Conservation (phyloP, 2,113 vertebrate genomes). For the Pachycephala philippinensis region DNA sequence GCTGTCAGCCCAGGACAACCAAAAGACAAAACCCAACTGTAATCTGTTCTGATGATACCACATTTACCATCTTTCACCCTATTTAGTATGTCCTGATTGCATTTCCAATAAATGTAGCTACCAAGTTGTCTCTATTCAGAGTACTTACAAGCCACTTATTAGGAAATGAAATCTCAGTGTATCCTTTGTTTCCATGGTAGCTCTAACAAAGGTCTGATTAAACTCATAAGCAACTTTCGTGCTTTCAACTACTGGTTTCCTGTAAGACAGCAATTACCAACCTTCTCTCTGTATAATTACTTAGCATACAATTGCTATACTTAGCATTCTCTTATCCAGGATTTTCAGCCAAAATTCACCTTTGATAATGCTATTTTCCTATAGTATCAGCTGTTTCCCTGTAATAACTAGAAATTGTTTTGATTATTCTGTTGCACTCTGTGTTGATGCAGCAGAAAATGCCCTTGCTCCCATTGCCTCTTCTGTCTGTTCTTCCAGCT, state of each 20-base stretch:
- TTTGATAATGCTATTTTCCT: not conserved
- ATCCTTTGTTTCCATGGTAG: conserved; percentile 49
- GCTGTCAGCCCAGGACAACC: conserved; percentile 3
- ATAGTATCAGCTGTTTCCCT: not conserved
- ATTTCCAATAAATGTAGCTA: conserved; percentile 39
- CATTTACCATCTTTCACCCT: conserved; percentile 3
- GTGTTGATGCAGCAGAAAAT: not conserved
- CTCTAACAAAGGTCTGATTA: conserved; percentile 20
- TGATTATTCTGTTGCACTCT: not conserved
- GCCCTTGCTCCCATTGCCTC: not conserved
- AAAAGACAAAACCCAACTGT: conserved; percentile 1
- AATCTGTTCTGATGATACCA: conserved; percentile 15
- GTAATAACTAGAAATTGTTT: not conserved
- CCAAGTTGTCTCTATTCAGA: conserved; percentile 43
- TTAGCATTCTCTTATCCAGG: not conserved
- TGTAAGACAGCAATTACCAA: conserved; percentile 15
- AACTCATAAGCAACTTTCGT: conserved; percentile 17
- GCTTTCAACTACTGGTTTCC: conserved; percentile 19
- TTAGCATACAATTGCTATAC: not conserved
- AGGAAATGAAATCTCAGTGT: conserved; percentile 39
- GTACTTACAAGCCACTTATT: conserved; percentile 29
- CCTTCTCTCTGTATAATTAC: conserved; percentile 19
- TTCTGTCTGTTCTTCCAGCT: not conserved
- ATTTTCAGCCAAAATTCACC: not conserved
- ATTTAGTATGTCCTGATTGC: conserved; percentile 24